A percentile compares a stretch with the other conserved stretches of the same genome.
phyloP scores from a whole-genome alignment of 2,113 vertebrate species.

The Myrmecobius fasciatus region DNA sequence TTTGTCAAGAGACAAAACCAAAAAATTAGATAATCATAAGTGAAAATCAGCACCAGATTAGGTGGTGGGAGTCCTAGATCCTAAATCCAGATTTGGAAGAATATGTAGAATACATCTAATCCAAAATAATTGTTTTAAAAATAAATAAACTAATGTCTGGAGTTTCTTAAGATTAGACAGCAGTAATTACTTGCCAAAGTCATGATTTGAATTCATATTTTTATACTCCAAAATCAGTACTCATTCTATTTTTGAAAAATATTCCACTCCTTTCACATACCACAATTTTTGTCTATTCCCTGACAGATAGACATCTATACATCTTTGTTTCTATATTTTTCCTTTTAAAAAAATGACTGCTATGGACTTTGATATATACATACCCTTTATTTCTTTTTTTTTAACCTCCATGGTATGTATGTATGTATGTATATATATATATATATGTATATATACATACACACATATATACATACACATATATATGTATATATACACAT shows the following conservation, averaged over 20 bases:
- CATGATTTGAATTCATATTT: neutral
- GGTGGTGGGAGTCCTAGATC: neutral
- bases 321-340: neutral
- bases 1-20: neutral
- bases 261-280: neutral
- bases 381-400: no score
- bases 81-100: neutral
- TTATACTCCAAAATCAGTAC: neutral
- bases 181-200: neutral
- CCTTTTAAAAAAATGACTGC: neutral
- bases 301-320: neutral
- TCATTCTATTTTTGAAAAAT: neutral
- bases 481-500: no score
- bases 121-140: neutral
- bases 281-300: neutral
- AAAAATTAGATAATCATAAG: neutral
- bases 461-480: no score
- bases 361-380: neutral
- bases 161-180: neutral
- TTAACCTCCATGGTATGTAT: no score
- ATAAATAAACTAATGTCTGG: neutral
- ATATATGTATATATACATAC: no score
- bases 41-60: neutral
- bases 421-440: no score
- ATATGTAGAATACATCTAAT: neutral